Conservation (phyloP, 2,113 vertebrate species). For the Aramus guarauna region DNA sequence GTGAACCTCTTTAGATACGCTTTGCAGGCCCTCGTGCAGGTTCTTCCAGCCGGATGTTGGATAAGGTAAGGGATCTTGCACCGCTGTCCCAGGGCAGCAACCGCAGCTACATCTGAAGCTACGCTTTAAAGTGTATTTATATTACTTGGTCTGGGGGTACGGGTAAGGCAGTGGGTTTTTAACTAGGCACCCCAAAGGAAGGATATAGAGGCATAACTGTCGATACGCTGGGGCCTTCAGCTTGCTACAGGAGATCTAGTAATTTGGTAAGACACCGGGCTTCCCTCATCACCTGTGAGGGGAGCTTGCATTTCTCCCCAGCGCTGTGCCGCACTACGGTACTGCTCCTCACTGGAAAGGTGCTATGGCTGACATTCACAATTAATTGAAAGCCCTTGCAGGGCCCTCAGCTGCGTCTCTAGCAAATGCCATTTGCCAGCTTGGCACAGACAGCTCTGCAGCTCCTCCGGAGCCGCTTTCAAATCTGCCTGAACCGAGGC, state of each 20-base stretch:
- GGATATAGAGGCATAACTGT: fast-evolving
- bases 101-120: background rate
- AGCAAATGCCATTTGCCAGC: background rate
- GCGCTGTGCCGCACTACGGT: background rate
- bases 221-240: fast-evolving
- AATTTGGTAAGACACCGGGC: fast-evolving
- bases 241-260: background rate
- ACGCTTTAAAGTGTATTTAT: background rate
- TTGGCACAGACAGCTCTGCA: background rate
- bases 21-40: background rate
- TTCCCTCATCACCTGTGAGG: fast-evolving
- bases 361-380: background rate
- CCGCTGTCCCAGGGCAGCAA: background rate
- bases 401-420: background rate
- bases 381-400: background rate
- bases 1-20: fast-evolving
- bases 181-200: background rate
- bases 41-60: background rate
- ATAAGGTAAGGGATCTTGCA: background rate
- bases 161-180: background rate
- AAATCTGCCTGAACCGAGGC: background rate
- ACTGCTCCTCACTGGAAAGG: background rate
- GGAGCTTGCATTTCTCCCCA: fast-evolving
- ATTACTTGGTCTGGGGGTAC: background rate
- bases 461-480: background rate